These are phyloP conservation scores for Coptodon rendalli DNA, from an alignment of 2,113 vertebrate species.

Conservation along the genomic window DNA sequence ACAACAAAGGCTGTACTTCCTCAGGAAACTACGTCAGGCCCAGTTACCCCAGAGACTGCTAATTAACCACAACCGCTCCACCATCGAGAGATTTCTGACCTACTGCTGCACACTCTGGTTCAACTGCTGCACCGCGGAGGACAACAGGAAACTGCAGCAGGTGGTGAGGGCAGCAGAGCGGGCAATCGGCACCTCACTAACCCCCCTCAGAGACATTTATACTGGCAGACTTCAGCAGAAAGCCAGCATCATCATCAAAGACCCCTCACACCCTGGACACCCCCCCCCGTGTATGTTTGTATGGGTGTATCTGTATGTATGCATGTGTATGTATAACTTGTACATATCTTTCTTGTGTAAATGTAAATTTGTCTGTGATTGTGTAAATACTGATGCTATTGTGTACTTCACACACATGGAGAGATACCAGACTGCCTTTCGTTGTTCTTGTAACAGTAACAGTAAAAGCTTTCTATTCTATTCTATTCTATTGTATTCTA, in stretches of 20 bases:
- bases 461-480: not conserved
- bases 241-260: too few species aligned
- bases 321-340: not conserved
- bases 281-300: not conserved
- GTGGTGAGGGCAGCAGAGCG: too few species aligned
- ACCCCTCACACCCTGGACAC: too few species aligned
- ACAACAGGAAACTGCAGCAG: not conserved
- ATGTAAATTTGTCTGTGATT: not conserved
- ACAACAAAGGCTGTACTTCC: accelerated
- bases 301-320: not conserved
- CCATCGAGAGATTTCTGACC: not conserved
- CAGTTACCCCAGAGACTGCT: not conserved
- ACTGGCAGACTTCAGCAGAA: too few species aligned
- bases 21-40: accelerated
- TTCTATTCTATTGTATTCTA: not conserved
- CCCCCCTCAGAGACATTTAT: too few species aligned
- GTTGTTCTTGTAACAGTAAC: too few species aligned
- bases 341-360: not conserved
- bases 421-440: too few species aligned
- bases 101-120: not conserved
- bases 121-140: accelerated
- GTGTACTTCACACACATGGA: too few species aligned
- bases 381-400: too few species aligned
- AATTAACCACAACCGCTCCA: not conserved
- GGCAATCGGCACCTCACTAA: too few species aligned